These are phyloP conservation scores for Drosophila ustulata DNA, from an alignment of 2,888 invertebrate species.

Conservation along the genomic window DNA sequence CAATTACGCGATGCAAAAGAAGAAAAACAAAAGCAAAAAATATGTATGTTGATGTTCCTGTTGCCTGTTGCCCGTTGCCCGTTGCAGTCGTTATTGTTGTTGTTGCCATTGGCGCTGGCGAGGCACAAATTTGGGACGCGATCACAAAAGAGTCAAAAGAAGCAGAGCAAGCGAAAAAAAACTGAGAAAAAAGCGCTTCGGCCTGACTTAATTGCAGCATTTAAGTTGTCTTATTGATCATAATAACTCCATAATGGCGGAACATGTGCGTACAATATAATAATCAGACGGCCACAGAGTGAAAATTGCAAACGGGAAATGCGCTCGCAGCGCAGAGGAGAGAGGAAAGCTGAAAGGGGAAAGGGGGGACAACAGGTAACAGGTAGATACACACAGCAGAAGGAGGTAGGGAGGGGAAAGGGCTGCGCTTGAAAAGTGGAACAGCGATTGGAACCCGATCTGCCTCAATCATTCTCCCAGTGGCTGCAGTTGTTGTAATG, in stretches of 20 bases:
- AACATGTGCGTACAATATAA: slow-evolving; percentile 84
- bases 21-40: slow-evolving; percentile 36
- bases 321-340: slow-evolving; percentile 28
- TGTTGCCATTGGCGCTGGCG: slow-evolving; percentile 64
- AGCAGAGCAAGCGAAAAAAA: slow-evolving; percentile 32
- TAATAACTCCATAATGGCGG: slow-evolving; percentile 85
- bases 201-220: slow-evolving; percentile 84
- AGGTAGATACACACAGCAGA: slow-evolving; percentile 14
- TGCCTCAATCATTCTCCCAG: slow-evolving; percentile 15
- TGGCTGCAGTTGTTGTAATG: slow-evolving; percentile 54
- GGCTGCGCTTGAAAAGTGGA: slow-evolving; percentile 63
- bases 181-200: slow-evolving; percentile 37
- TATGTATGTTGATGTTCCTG: slow-evolving; percentile 29
- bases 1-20: slow-evolving; percentile 81
- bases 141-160: slow-evolving; percentile 45
- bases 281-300: slow-evolving; percentile 73
- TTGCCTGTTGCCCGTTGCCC: slow-evolving; percentile 30
- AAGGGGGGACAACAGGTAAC: not conserved
- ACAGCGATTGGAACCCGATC: slow-evolving; percentile 40
- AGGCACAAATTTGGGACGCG: slow-evolving; percentile 74
- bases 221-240: slow-evolving; percentile 85
- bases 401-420: slow-evolving; percentile 28
- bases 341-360: slow-evolving; percentile 1
- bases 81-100: slow-evolving; percentile 15
- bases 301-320: slow-evolving; percentile 78